Conservation (phyloP, 2,797 vertebrate genomes). For the Enteromius trimaculatus region DNA sequence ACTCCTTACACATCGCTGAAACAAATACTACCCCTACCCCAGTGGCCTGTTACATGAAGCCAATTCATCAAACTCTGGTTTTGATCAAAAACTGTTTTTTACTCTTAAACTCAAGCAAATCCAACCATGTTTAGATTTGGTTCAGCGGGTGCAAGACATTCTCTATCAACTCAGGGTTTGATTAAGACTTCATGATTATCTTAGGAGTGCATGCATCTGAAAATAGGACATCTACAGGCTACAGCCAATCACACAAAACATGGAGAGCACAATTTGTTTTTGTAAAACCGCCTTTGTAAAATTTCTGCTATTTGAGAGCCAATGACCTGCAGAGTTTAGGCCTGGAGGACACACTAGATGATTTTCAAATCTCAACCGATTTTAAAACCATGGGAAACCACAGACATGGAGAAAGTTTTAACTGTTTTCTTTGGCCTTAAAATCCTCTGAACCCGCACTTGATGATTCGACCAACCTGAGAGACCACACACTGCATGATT, state of each 20-base stretch:
- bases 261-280: not conserved
- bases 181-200: not conserved
- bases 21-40: not conserved
- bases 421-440: not conserved
- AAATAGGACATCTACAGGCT: not conserved
- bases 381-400: not conserved
- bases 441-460: not conserved
- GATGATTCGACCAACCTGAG: not conserved
- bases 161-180: not conserved
- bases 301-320: not conserved
- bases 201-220: not conserved
- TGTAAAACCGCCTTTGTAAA: not conserved
- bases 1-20: not conserved
- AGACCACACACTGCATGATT: not conserved
- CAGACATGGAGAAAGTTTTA: not conserved
- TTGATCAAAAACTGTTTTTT: not conserved
- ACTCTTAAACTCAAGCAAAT: not conserved
- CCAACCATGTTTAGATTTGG: not conserved
- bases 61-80: not conserved
- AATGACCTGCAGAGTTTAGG: not conserved
- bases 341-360: not conserved
- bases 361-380: not conserved
- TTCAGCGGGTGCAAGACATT: not conserved
- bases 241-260: conserved; percentile 4
- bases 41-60: not conserved